These are phyloP conservation scores for Potamarius usumacintae DNA, from an alignment of 2,113 vertebrate genomes.

Conservation along the genomic window DNA sequence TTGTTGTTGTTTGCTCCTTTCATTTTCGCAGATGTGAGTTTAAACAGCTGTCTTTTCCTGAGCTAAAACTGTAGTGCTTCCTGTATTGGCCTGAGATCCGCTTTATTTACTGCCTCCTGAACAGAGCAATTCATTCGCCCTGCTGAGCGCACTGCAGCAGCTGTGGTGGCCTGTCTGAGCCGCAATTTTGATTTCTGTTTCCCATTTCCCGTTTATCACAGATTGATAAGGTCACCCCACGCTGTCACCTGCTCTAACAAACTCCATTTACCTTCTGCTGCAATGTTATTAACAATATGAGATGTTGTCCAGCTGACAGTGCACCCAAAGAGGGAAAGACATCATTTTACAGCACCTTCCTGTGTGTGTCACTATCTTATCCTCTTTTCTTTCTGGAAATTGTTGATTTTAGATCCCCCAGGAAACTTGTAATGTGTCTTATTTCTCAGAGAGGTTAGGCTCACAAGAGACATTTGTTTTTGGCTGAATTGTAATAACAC, in stretches of 20 bases:
- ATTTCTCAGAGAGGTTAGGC: slow-evolving; percentile 27
- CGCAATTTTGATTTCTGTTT: slow-evolving; percentile 76
- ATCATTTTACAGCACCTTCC: slow-evolving; percentile 66
- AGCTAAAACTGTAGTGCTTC: slow-evolving; percentile 41
- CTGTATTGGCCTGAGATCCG: slow-evolving; percentile 48
- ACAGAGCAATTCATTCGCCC: slow-evolving; percentile 60
- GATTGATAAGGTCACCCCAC: slow-evolving; percentile 80
- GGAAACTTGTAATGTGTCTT: slow-evolving; percentile 43
- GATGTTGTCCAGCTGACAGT: slow-evolving; percentile 71
- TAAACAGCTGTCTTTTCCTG: slow-evolving; percentile 36
- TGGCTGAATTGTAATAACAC: slow-evolving; percentile 24
- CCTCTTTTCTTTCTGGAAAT: slow-evolving; percentile 48
- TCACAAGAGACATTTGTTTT: slow-evolving; percentile 26
- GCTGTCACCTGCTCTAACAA: slow-evolving; percentile 73
- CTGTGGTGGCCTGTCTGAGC: slow-evolving; percentile 59
- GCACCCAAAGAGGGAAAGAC: slow-evolving; percentile 60
- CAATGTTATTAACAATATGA: slow-evolving; percentile 77
- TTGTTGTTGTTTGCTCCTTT: slow-evolving; percentile 38
- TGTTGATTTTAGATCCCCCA: slow-evolving; percentile 45
- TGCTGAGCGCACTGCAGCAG: slow-evolving; percentile 55
- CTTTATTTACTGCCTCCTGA: slow-evolving; percentile 62
- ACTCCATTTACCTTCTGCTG: slow-evolving; percentile 75
- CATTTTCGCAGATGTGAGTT: slow-evolving; percentile 24
- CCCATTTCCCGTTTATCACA: slow-evolving; percentile 79
- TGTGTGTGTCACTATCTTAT: slow-evolving; percentile 42